phyloP scores from a whole-genome alignment of 2,113 vertebrate genomes.

The Cephalopholis sonnerati region DNA sequence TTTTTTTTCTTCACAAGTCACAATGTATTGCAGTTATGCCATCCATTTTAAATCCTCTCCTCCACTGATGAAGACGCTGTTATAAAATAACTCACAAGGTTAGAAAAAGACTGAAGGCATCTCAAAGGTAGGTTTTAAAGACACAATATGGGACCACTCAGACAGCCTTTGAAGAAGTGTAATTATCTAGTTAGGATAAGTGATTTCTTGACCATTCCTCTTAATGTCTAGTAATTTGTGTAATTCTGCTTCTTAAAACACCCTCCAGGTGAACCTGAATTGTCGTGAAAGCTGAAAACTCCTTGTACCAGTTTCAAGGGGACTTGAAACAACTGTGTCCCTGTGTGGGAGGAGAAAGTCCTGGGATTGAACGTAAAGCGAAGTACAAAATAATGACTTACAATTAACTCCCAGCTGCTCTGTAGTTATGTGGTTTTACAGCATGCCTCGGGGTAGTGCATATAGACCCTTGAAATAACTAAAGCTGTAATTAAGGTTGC shows the following conservation, averaged over 20 bases:
- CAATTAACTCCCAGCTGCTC: conserved; percentile 80
- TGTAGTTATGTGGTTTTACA: conserved; percentile 81
- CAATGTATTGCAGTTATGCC: not conserved
- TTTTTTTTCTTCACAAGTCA: not conserved
- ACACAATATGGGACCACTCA: not conserved
- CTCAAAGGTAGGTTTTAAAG: not conserved
- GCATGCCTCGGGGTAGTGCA: conserved; percentile 73
- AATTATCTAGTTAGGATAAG: not conserved
- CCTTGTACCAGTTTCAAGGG: conserved; percentile 6
- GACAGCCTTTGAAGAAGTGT: not conserved
- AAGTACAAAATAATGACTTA: conserved; percentile 83
- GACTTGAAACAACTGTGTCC: conserved; percentile 49
- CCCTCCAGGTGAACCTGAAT: conserved; percentile 19
- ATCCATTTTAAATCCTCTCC: not conserved
- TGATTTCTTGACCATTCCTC: not conserved
- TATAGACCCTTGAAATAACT: conserved; percentile 76
- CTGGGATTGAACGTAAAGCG: conserved; percentile 69
- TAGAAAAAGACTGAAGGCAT: not conserved
- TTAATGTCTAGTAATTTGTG: not conserved
- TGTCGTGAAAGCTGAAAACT: not conserved
- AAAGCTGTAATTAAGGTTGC: conserved; percentile 78
- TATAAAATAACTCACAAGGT: not conserved
- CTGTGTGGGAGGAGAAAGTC: conserved; percentile 78
- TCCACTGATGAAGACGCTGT: not conserved
- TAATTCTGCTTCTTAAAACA: not conserved